A percentile compares a stretch with the other conserved stretches of the same genome.
Evolutionary conservation across 2,113 vertebrate species (phyloP).

Genomic region (Pedetes capensis): DNA sequence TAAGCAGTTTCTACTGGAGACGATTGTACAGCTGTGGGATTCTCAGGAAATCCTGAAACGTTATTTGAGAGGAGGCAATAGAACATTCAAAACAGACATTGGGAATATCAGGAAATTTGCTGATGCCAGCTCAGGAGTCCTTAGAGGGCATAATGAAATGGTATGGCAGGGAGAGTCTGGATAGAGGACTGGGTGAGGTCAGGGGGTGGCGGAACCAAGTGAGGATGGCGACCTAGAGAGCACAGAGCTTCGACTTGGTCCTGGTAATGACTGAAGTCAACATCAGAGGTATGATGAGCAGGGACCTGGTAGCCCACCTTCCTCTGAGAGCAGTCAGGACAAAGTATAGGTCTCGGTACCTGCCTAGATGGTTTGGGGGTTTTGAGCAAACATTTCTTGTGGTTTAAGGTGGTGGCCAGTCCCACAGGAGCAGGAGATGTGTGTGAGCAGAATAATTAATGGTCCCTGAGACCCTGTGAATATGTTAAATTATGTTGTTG

Average conservation of each 20-base stretch:
- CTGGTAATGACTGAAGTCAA: not conserved
- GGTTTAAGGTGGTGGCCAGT: not conserved
- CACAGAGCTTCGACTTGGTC: not conserved
- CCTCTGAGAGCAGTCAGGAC: not conserved
- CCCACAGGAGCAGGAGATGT: not conserved
- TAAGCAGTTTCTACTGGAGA: not conserved
- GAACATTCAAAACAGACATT: not conserved
- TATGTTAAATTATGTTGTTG: too few species aligned
- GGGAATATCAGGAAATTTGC: not conserved
- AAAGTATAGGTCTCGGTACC: not conserved
- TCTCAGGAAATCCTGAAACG: not conserved
- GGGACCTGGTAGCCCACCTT: not conserved
- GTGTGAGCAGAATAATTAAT: not conserved
- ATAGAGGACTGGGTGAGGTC: not conserved
- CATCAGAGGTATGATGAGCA: not conserved
- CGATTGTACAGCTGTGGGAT: not conserved
- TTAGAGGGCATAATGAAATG: not conserved
- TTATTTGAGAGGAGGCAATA: not conserved
- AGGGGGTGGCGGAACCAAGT: not conserved
- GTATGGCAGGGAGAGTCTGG: not conserved
- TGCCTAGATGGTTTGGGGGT: not conserved
- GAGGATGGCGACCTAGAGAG: not conserved
- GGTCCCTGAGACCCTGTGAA: not conserved
- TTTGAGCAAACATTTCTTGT: not conserved
- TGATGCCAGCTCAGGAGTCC: not conserved